Conservation (phyloP, 1,140 invertebrate genomes). For the Euwallacea similis region DNA sequence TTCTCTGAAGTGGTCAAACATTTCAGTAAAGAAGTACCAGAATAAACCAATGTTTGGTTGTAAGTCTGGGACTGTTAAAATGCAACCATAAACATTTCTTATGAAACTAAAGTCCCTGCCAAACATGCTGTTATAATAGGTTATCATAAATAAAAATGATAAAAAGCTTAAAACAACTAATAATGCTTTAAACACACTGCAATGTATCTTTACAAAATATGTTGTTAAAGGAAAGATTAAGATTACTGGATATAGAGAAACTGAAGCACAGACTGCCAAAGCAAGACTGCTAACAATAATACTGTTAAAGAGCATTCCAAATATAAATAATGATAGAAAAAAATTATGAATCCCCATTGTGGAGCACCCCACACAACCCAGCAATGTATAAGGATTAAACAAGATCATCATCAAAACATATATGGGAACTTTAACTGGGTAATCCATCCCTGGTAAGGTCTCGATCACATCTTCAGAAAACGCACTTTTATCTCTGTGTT, state of each 20-base stretch:
- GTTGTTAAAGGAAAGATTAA: conserved; percentile 74
- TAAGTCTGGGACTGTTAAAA: conserved; percentile 85
- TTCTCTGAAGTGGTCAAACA: conserved; percentile 97
- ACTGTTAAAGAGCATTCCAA: conserved; percentile 67
- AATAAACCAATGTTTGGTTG: conserved; percentile 97
- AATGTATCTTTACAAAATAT: conserved; percentile 40
- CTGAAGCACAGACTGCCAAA: conserved; percentile 76
- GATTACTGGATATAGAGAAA: conserved; percentile 84
- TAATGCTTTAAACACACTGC: conserved; percentile 34
- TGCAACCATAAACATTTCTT: conserved; percentile 52
- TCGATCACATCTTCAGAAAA: conserved; percentile 63
- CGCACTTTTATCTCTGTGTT: conserved; percentile 54
- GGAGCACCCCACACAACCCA: conserved; percentile 88
- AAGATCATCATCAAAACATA: conserved; percentile 82
- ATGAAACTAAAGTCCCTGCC: conserved; percentile 42
- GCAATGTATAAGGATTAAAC: conserved; percentile 89
- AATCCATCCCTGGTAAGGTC: conserved; percentile 60
- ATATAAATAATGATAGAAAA: conserved; percentile 70
- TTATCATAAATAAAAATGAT: conserved; percentile 44
- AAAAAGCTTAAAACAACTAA: conserved; percentile 48
- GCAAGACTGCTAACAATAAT: conserved; percentile 61
- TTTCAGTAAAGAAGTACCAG: conserved; percentile 99
- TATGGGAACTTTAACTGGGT: conserved; percentile 61
- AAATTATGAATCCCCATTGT: conserved; percentile 91
- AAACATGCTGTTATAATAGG: conserved; percentile 49